These are phyloP conservation scores for Matsumurasca onukii DNA, from an alignment of 1,140 invertebrate species.

Conservation along the genomic window DNA sequence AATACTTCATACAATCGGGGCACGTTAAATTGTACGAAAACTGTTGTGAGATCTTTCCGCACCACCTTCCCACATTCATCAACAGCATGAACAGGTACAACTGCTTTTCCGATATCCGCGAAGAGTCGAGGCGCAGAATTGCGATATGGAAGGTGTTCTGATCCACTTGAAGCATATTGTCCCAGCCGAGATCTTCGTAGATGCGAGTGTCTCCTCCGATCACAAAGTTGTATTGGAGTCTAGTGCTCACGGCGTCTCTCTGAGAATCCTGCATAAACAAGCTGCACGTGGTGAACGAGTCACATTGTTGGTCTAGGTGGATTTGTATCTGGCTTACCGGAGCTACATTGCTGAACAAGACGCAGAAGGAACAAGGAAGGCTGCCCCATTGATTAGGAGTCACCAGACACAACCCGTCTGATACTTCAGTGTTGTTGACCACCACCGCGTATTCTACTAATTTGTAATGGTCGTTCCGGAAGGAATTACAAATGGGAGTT, in stretches of 20 bases:
- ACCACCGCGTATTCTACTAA: no score
- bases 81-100: not conserved
- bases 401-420: not conserved
- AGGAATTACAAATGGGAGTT: no score
- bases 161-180: not conserved
- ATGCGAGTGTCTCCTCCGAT: not conserved
- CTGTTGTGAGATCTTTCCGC: not conserved
- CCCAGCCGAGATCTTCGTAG: not conserved
- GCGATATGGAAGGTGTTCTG: not conserved
- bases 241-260: not conserved
- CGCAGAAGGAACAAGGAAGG: not conserved
- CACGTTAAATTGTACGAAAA: not conserved
- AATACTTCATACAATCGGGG: not conserved
- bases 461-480: no score
- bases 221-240: not conserved
- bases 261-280: not conserved
- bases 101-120: not conserved
- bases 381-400: not conserved
- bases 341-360: not conserved
- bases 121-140: not conserved
- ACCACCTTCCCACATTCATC: not conserved
- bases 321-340: not conserved
- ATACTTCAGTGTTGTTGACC: not conserved
- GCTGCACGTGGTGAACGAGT: not conserved
- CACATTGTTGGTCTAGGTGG: not conserved